These are phyloP conservation scores for Slavum lentiscoides DNA, from an alignment of 2,888 invertebrate species.

Conservation along the genomic window DNA sequence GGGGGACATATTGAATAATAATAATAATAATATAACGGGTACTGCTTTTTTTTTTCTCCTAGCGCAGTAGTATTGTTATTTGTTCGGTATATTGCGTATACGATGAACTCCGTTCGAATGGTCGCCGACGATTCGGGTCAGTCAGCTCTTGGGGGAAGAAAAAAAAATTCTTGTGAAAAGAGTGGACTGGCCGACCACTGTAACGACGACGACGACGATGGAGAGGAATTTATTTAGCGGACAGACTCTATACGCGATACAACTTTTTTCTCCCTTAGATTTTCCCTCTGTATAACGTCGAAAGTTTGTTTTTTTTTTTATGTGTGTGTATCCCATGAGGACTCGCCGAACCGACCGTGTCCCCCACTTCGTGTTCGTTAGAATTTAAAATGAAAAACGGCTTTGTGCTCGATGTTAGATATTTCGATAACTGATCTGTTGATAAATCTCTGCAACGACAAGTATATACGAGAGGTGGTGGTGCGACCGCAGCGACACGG, in stretches of 20 bases:
- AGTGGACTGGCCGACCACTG: no score
- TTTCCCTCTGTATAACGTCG: background rate
- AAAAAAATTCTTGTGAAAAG: background rate
- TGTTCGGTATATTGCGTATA: background rate
- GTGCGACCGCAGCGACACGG: no score
- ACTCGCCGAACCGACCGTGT: constrained; percentile 5
- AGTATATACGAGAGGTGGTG: no score
- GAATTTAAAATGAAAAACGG: constrained; percentile 2
- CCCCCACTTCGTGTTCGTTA: constrained; percentile 18
- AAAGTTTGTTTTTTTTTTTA: background rate
- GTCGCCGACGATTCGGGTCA: background rate
- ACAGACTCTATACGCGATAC: background rate
- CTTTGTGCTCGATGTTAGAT: background rate
- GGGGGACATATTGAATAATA: constrained; percentile 6
- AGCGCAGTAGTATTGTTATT: background rate
- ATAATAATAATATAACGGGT: background rate
- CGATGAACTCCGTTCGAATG: background rate
- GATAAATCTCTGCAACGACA: no score
- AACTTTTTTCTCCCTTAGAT: background rate
- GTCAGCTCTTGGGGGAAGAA: background rate
- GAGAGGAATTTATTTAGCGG: background rate
- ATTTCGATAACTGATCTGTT: no score
- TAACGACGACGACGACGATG: background rate
- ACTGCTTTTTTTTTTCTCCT: background rate
- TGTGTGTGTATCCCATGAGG: background rate